Evolutionary conservation across 2,797 vertebrate species (phyloP).

Genomic region (Agapornis canus): DNA sequence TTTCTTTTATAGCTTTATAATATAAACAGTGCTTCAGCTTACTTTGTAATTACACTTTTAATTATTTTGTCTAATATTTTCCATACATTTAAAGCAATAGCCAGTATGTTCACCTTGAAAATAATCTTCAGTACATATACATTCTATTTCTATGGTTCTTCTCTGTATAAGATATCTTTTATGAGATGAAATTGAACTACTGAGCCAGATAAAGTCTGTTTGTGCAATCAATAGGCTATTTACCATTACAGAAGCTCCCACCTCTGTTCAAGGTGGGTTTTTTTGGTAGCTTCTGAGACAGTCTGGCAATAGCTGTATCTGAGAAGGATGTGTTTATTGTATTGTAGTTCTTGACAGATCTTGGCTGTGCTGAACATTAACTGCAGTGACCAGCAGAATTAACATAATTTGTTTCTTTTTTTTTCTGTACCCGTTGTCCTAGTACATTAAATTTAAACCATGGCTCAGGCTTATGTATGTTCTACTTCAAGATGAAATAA

Average conservation of each 20-base stretch:
- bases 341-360: background rate
- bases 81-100: background rate
- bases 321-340: background rate
- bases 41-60: background rate
- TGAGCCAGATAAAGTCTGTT: background rate
- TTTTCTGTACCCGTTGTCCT: background rate
- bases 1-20: background rate
- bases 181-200: background rate
- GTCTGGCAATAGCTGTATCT: accelerated
- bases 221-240: background rate
- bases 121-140: background rate
- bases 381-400: background rate
- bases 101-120: background rate
- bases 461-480: background rate
- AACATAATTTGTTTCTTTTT: background rate
- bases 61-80: background rate
- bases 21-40: background rate
- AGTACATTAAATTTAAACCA: background rate
- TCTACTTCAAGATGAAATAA: background rate
- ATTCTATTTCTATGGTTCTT: background rate
- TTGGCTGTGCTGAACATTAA: background rate
- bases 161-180: background rate
- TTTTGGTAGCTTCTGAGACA: background rate
- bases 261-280: background rate
- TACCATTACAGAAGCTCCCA: background rate